Percentiles rank a stretch among this genome's conserved stretches.
Evolutionary conservation across 2,888 invertebrate genomes (phyloP).

Genomic region (Drosophila borborema): DNA sequence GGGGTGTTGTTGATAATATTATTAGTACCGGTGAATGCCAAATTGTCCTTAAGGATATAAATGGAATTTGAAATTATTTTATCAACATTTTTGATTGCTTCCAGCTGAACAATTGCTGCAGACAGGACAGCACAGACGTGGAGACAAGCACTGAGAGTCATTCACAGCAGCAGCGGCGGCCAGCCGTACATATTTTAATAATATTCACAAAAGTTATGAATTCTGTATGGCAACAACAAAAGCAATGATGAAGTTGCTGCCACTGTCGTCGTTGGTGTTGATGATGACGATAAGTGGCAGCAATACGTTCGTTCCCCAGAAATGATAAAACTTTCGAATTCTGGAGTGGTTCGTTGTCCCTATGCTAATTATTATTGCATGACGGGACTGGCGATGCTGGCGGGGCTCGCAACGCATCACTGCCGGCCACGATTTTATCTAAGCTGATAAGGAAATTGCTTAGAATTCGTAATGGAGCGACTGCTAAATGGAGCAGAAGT

Average conservation of each 20-base stretch:
- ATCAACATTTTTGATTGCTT: conserved; percentile 82
- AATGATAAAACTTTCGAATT: conserved; percentile 66
- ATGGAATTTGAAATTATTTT: conserved; percentile 82
- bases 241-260: conserved; percentile 16
- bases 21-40: conserved; percentile 79
- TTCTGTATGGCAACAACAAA: conserved; percentile 51
- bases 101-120: conserved; percentile 75
- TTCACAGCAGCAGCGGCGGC: conserved; percentile 49
- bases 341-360: conserved; percentile 34
- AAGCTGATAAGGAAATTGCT: conserved; percentile 81
- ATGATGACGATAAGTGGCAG: conserved; percentile 37
- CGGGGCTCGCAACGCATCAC: conserved; percentile 34
- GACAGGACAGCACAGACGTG: conserved; percentile 12
- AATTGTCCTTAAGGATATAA: conserved; percentile 82
- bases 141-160: conserved; percentile 42
- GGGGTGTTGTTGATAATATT: conserved; percentile 74
- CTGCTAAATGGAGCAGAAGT: conserved; percentile 71
- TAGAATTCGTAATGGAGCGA: conserved; percentile 64
- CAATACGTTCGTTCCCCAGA: conserved; percentile 69
- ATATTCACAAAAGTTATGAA: conserved; percentile 79
- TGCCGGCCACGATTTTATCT: conserved; percentile 70
- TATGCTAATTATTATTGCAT: conserved; percentile 77
- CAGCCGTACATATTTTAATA: conserved; percentile 61
- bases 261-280: not conserved
- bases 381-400: conserved; percentile 1